Percentiles rank a stretch among this genome's conserved stretches.
Evolutionary conservation across 2,113 vertebrate genomes (phyloP).

Genomic region (Stegastes partitus): DNA sequence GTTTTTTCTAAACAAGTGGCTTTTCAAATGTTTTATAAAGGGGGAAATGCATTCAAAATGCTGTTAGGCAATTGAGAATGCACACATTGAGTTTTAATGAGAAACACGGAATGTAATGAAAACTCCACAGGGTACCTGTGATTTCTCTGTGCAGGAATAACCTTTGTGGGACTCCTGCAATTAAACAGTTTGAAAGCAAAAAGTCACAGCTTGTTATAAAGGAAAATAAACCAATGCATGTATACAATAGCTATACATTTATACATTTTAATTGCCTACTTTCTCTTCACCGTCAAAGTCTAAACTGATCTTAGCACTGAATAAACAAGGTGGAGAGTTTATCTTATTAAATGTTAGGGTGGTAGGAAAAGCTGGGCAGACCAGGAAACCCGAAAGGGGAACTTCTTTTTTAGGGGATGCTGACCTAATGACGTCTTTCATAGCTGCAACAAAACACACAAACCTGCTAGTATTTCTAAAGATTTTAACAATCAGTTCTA

Average conservation of each 20-base stretch:
- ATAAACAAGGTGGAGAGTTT: not conserved
- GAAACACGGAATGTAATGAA: too few species aligned
- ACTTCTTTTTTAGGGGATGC: too few species aligned
- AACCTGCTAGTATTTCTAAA: too few species aligned
- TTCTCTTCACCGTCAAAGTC: not conserved
- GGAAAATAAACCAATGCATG: not conserved
- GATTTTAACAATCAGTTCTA: too few species aligned
- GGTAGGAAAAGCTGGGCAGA: not conserved
- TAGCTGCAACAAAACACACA: too few species aligned
- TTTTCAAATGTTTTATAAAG: too few species aligned
- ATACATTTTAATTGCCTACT: not conserved
- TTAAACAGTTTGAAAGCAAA: not conserved
- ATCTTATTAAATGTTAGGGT: not conserved
- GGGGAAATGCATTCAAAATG: too few species aligned
- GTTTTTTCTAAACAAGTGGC: too few species aligned
- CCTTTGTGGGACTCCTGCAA: not conserved
- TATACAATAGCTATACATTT: not conserved
- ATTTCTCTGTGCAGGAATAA: not conserved
- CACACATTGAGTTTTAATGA: too few species aligned
- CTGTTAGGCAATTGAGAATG: too few species aligned
- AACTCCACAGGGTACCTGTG: not conserved
- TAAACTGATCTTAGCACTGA: not conserved
- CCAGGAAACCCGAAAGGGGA: slow-evolving; percentile 6
- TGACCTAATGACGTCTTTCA: too few species aligned
- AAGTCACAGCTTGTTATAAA: not conserved